Evolutionary conservation across 2,113 vertebrate genomes (phyloP).

Genomic region (zebrafish (Danio rerio)): GRCz12tu NC_133183.1:61351501-61352000

Average conservation of each 20-base stretch:
- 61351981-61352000: constrained; percentile 3
- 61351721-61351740: too few relatives aligned
- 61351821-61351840: neutral
- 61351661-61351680: neutral
- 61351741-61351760: constrained; percentile 24
- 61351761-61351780: constrained; percentile 19
- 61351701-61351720: neutral
- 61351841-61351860: neutral
- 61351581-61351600: too few relatives aligned
- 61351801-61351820: neutral
- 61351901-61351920: neutral
- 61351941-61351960: neutral
- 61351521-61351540: too few relatives aligned
- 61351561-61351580: too few relatives aligned
- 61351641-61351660: too few relatives aligned
- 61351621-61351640: too few relatives aligned
- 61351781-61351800: neutral
- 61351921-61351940: neutral
- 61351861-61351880: neutral
- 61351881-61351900: neutral
- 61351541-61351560: too few relatives aligned
- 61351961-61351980: neutral
- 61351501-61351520: too few relatives aligned
- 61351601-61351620: too few relatives aligned
- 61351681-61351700: neutral